Conservation (phyloP, 2,888 invertebrate species). For the Megaustenia siamemsis region DNA sequence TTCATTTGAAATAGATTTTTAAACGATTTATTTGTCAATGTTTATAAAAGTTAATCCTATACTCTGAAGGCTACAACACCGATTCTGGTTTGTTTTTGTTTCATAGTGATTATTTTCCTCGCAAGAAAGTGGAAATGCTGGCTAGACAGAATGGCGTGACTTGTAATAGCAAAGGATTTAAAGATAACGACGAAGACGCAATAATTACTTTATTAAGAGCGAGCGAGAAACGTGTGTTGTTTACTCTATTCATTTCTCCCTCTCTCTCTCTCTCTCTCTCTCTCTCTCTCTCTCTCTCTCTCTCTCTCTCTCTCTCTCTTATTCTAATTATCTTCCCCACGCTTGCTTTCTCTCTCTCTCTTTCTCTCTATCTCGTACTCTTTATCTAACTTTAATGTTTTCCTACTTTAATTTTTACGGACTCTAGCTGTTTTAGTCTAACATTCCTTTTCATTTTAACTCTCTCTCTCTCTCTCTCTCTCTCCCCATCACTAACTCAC, state of each 20-base stretch:
- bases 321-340: not conserved
- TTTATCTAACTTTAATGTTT: no score
- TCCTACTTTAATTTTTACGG: no score
- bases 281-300: not conserved
- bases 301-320: not conserved
- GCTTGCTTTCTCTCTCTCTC: no score
- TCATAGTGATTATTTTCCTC: not conserved
- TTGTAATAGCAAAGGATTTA: not conserved
- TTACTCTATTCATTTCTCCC: not conserved
- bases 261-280: not conserved
- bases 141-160: not conserved
- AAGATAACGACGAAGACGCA: not conserved
- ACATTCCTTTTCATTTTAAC: no score
- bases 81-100: conserved; percentile 1
- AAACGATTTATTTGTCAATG: conserved; percentile 45
- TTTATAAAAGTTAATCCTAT: conserved; percentile 24
- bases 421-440: no score
- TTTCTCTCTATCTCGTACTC: no score
- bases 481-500: no score
- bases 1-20: conserved; percentile 40
- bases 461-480: no score
- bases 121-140: not conserved
- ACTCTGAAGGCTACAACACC: conserved; percentile 16
- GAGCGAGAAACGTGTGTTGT: not conserved
- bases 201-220: conserved; percentile 10